Base-by-base conservation (phyloP, 2,888 invertebrate genomes). In the Bombylius major region DNA sequence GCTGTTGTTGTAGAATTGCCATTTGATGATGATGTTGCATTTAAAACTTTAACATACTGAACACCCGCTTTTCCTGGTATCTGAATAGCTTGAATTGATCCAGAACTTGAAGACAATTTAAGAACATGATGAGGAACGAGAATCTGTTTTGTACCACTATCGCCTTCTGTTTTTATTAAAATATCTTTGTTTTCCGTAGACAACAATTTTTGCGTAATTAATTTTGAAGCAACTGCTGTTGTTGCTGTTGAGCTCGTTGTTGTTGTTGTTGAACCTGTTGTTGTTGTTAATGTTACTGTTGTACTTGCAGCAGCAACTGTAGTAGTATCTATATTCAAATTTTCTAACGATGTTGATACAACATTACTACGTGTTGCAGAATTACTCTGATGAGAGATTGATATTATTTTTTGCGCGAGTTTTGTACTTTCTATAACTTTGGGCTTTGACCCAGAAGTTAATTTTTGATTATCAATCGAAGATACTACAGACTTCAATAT, bases 11-110 rank as follows among this genome's bases (percentile, higher is more conserved):
- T 68, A 23, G 23, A 23, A 23, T 23, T 23, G 13, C 70, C 50
- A 23, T 45, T 33, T 11, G 23, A 39, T 12, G 47, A 31, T 12
- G 61, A 8, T 9, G 45, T 51, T 4, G 61, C 44, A 12, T 70
- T 78, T 23, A 84, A 76, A 47, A 85, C 78, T 61, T 84, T 79
- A n/a, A 86, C 82, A 67, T 83, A 85, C 65, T 85, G 84, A 58
- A 84, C 76, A 4, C 72, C 71, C 58, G 63, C 55, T 53, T 76
- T 70, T 44, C 71, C 71, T 0, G 69, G 61, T 39, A 72, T 57
- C 59, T 72, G 70, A 50, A 73, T 66, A 1, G 72, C 63, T 56
- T 72, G 71, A 36, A 72, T 42, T 42, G 66, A 60, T 2, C 62
- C 53, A 14, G 59, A 53, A 14, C 48, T 58, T 6, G 63, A 60